phyloP scores from a whole-genome alignment of 2,797 vertebrate genomes.

The Melopsittacus undulatus region DNA sequence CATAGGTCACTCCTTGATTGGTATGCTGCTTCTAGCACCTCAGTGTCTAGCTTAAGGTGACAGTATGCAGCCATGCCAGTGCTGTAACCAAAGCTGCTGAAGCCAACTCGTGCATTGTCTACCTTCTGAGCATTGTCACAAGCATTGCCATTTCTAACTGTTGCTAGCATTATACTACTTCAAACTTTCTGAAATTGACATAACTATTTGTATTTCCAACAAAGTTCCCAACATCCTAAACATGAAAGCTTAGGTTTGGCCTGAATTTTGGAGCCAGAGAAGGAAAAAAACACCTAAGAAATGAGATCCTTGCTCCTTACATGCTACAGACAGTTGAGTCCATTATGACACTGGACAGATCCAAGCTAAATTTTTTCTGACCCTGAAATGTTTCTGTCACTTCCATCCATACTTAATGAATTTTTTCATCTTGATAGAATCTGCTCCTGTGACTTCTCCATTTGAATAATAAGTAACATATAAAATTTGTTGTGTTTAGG shows the following conservation, averaged over 20 bases:
- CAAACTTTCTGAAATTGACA: neutral
- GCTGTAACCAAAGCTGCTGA: neutral
- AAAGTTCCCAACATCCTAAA: neutral
- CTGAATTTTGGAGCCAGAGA: neutral
- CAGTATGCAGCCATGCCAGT: neutral
- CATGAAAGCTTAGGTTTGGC: neutral
- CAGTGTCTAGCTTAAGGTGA: neutral
- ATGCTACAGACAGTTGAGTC: slow-evolving; percentile 28
- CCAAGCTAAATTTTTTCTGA: slow-evolving; percentile 1
- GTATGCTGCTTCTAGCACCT: neutral
- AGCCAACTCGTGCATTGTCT: neutral
- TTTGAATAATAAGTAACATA: slow-evolving; percentile 30
- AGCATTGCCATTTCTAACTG: neutral
- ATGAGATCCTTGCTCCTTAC: neutral
- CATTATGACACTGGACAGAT: neutral
- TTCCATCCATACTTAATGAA: slow-evolving; percentile 18
- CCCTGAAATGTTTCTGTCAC: neutral
- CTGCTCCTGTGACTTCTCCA: neutral
- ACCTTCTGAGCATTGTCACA: neutral
- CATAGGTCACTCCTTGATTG: neutral
- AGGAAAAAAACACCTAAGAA: neutral
- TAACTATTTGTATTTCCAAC: neutral
- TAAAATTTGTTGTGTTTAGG: slow-evolving; percentile 15
- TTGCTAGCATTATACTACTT: neutral
- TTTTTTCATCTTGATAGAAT: slow-evolving; percentile 15